Evolutionary conservation across 2,888 invertebrate genomes (phyloP), one percentile per base, ranked within the genome.

Genomic region (Globia sparganii): DNA sequence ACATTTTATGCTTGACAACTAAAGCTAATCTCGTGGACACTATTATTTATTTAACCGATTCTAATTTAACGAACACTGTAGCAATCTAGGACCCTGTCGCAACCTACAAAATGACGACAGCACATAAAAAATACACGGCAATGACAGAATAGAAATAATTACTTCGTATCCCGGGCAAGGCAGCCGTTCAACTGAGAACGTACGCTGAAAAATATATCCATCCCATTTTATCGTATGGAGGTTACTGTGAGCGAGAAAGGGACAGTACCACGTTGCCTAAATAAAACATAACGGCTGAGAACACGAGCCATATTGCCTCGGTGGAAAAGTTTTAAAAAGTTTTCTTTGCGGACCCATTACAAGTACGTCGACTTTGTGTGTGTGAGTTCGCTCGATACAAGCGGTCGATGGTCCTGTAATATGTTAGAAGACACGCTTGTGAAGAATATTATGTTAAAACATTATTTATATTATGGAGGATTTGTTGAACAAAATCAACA

Each of bases 291-390:
- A 95, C 95, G 96, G 94, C 94, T 94, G 95, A 95, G 96, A 96
- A 96, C 96, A 95, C 96, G 96, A 96, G 96, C 96, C 96, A 96
- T 97, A 97, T 97, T 97, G 97, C 97, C 96, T 96, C 95, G 95
- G 94, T 95, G 96, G 95, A 96, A 97, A 97, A 97, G 96, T 97
- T 97, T 96, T 97, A 94, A 97, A 97, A 97, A 97, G 95, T 97
- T 97, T 97, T 96, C 96, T 97, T 97, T 96, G 96, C 96, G 95
- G 96, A 95, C 95, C 96, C 96, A 96, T 96, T 96, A 97, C 96
- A 95, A 96, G 97, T 94, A 94, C 94, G 91, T 90, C 87, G 93
- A 89, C 88, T 91, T 92, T 93, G 94, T 95, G 91, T 94, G 95
- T 94, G 94, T 94, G 94, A 86, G 94, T 92, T 86, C 91, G 93